These are phyloP conservation scores for Premnoplex brunnescens DNA, from an alignment of 2,797 vertebrate genomes.

Conservation along the genomic window DNA sequence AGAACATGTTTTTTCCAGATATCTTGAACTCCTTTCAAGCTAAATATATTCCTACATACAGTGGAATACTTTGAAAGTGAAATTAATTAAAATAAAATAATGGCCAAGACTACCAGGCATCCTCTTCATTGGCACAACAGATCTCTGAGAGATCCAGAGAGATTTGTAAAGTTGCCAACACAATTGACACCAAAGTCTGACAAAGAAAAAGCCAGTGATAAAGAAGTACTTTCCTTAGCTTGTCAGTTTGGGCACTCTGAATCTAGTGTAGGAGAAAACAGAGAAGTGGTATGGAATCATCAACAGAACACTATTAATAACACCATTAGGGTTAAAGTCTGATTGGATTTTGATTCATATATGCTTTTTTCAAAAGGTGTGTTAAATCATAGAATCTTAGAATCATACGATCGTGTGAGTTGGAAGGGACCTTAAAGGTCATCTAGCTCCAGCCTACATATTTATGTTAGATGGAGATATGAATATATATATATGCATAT, in stretches of 20 bases:
- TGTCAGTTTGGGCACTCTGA: neutral
- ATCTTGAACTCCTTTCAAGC: neutral
- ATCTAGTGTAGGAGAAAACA: neutral
- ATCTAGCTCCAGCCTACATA: rapidly evolving
- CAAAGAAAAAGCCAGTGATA: neutral
- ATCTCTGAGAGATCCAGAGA: neutral
- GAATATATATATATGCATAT: rapidly evolving
- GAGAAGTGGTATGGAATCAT: neutral
- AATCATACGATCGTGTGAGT: neutral
- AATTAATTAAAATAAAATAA: neutral
- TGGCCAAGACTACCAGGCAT: neutral
- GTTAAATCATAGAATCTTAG: neutral
- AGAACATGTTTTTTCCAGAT: neutral
- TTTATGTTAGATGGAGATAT: neutral
- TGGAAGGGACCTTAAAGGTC: neutral
- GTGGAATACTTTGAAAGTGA: neutral
- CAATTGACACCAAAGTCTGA: neutral
- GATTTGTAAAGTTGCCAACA: neutral
- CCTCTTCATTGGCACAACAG: neutral
- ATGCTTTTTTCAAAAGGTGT: neutral
- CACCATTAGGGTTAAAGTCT: neutral
- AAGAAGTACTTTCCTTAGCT: neutral
- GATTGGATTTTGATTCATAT: neutral
- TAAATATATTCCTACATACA: neutral
- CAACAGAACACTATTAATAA: neutral